Evolutionary conservation across 1,140 invertebrate species (phyloP), one percentile per base, ranked within the genome.

Genomic region (Papilio xuthus): DNA sequence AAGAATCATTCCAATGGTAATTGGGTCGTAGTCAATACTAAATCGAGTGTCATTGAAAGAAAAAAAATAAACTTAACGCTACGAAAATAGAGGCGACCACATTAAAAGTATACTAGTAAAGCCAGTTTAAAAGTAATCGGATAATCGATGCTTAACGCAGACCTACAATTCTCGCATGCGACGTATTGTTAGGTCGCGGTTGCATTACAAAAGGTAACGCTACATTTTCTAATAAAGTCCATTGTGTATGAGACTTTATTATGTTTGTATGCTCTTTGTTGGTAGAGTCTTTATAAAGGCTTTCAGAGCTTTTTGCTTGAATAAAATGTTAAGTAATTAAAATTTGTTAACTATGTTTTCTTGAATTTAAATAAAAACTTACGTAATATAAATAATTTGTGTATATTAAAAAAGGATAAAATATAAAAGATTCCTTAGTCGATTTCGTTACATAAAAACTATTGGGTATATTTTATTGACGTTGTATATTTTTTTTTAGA

Each of bases 91-190:
- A n/a, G n/a, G 50, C 18, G 42, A 44, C 42, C 18, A 32, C 13
- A 20, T 67, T 67, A 67, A 67, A 67, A 67, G 28, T 67, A 32
- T 20, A 50, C 37, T 23, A 23, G 12, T 44, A 44, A 23, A 47
- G 37, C 67, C 32, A 32, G 32, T 72, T 72, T 72, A 20, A 44
- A 72, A 7, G 1, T 72, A 72, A 72, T 72, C 70, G 37, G 37
- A 44, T 72, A 72, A 72, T 42, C 70, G 18, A 42, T 72, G 70
- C n/a, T 41, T 44, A 72, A 72, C 12, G 71, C 71, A 70, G 42
- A 41, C n/a, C 20, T 26, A 44, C 37, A 73, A 47, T 73, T 44
- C 20, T 47, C 41, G 41, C 41, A 47, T 73, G 71, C 42, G 42
- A 44, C 71, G 71, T 44, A 44, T 41, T 73, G 20, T 73, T 23